Base-by-base conservation (phyloP, 2,797 vertebrate species). In the Notolepis coatsorum region DNA sequence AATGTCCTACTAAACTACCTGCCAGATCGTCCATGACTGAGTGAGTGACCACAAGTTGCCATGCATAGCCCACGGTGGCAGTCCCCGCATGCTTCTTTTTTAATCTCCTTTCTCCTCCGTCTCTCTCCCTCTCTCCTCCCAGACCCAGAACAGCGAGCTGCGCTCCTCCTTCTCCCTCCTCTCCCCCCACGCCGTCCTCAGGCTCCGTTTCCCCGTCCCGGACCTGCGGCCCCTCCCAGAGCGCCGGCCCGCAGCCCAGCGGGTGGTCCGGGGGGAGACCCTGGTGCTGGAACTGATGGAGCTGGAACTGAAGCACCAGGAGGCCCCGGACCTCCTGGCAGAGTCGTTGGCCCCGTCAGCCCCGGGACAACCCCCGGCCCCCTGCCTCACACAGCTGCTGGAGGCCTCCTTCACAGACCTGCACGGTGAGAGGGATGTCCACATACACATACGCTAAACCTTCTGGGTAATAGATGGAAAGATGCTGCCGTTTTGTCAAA, bases 121-220 rank as follows among this genome's bases (percentile, higher is more conserved):
- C 20, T 38, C 61, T 13, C 53, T 25, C 13, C 24, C 0, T 45
- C 6, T 13, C 39, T 4, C 65, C 17, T 54, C 9, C n/a, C 45
- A 92, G 91, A 57, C 73, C 12, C 89, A 84, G 68, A 85, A 64
- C 71, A 77, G 52, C 4, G 92, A 93, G 80, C 80, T 88, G 50
- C 86, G 43, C 74, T 84, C 75, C 71, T 94, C 94, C 68, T 87
- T 88, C 91, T 91, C 82, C 48, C 90, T 96, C 25, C 76, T 90
- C 0, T 94, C 96, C 5, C 94, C 96, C 1, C 91, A 88, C 49
- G 92, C 93, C 7, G 64, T 94, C 0, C 82, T 98, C 39, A 88
- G 84, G 61, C 87, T 97, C 47, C 93, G 88, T 45, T 97, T 97
- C 81, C 96, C 96, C 25, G 83, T 97, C 13, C 95, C 96, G 0